Evolutionary conservation across 2,113 vertebrate genomes (phyloP).

Genomic region (Odontesthes bonariensis): DNA sequence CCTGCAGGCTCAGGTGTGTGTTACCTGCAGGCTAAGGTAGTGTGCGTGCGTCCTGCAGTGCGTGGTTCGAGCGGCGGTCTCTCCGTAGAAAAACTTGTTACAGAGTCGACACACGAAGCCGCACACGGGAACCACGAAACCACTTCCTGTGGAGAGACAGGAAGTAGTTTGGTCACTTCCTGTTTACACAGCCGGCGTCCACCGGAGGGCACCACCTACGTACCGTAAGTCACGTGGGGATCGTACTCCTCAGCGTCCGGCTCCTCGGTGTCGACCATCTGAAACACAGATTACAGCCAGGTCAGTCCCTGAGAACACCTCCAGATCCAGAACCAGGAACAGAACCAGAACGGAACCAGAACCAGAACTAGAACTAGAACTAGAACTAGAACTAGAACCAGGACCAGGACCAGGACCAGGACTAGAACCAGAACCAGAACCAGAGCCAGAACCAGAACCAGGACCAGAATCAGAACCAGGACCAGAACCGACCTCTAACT

Average conservation of each 20-base stretch:
- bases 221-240: constrained; percentile 35
- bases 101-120: constrained; percentile 93
- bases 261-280: constrained; percentile 18
- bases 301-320: not conserved
- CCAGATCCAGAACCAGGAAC: not conserved
- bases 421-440: no score
- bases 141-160: constrained; percentile 82
- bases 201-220: not conserved
- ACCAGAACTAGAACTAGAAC: no score
- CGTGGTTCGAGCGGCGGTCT: constrained; percentile 85
- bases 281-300: constrained; percentile 1
- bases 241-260: not conserved
- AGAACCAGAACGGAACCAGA: no score
- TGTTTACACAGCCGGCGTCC: not conserved
- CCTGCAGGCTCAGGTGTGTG: constrained; percentile 82
- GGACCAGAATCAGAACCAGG: not conserved
- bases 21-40: constrained; percentile 86
- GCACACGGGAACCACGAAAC: constrained; percentile 91
- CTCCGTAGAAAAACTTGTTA: constrained; percentile 92
- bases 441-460: not conserved
- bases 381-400: not conserved
- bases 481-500: not conserved
- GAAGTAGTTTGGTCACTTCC: not conserved
- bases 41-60: constrained; percentile 93
- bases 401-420: no score